These are phyloP conservation scores for Acrossocheilus fasciatus DNA, from an alignment of 2,797 vertebrate species.

Conservation along the genomic window DNA sequence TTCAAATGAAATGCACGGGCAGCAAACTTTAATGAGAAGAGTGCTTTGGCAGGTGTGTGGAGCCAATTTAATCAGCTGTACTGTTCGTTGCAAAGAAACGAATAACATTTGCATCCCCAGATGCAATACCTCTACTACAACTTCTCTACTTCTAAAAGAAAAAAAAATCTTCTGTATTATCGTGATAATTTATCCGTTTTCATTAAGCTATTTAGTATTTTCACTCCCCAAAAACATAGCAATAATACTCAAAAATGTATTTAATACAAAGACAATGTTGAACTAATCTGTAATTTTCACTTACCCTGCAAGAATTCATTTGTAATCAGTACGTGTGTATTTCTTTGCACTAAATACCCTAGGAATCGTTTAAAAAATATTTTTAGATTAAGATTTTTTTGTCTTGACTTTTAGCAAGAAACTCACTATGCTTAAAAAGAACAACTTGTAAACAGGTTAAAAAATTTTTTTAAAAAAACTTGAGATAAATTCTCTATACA, in stretches of 20 bases:
- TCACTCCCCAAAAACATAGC: neutral
- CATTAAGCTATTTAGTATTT: neutral
- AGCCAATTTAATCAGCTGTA: slow-evolving; percentile 37
- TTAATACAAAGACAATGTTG: neutral
- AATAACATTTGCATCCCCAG: neutral
- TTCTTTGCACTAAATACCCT: neutral
- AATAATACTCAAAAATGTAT: neutral
- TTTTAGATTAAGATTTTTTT: neutral
- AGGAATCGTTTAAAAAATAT: neutral
- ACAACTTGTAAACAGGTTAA: neutral
- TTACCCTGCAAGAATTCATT: neutral
- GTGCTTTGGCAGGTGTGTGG: slow-evolving; percentile 28
- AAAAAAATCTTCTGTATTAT: too few species aligned
- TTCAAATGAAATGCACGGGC: slow-evolving; percentile 9
- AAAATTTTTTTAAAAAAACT: too few species aligned
- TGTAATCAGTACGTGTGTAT: neutral
- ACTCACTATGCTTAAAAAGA: neutral
- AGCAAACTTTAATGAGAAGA: slow-evolving; percentile 26
- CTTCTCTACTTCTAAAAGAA: neutral
- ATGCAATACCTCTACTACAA: neutral
- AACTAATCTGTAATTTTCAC: neutral
- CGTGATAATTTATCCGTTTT: neutral
- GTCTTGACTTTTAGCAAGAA: neutral
- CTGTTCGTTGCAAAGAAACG: slow-evolving; percentile 22
- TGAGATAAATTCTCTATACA: neutral